Percentiles rank a stretch among this genome's conserved stretches.
These are phyloP conservation scores for Sinocyclocheilus rhinocerous DNA, from an alignment of 2,113 vertebrate genomes.

Conservation along the genomic window DNA sequence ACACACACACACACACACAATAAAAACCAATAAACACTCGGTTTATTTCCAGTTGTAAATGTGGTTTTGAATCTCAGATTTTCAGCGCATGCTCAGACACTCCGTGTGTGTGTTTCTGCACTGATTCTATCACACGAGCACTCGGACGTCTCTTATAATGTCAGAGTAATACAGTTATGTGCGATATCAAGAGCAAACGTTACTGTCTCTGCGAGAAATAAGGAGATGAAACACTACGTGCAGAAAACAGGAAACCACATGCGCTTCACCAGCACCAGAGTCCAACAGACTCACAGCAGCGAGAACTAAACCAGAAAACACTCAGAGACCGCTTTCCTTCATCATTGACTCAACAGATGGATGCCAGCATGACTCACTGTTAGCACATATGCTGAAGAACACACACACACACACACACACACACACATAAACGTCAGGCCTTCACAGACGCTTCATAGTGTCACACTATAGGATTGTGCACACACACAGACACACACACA, in stretches of 20 bases:
- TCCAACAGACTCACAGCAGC: constrained; percentile 27
- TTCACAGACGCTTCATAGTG: no score
- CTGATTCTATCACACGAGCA: neutral
- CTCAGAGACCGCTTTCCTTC: neutral
- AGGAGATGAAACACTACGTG: constrained; percentile 22
- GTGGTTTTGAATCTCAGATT: neutral
- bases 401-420: neutral
- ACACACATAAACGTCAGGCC: no score
- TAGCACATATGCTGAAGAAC: neutral
- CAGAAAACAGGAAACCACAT: constrained; percentile 73
- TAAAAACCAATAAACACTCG: neutral
- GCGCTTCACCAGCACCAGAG: constrained; percentile 40
- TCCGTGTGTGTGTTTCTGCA: no score
- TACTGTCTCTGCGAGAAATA: constrained; percentile 41
- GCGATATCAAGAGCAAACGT: neutral
- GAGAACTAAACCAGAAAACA: neutral
- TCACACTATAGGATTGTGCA: no score
- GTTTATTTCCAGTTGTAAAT: neutral
- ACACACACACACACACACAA: no score
- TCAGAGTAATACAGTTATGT: neutral
- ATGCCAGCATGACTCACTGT: neutral
- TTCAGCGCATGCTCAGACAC: neutral
- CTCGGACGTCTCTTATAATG: neutral
- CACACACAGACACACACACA: no score
- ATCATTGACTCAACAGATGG: neutral